Evolutionary conservation across 2,888 invertebrate genomes (phyloP).

Genomic region (Meliscaeva auricollis): DNA sequence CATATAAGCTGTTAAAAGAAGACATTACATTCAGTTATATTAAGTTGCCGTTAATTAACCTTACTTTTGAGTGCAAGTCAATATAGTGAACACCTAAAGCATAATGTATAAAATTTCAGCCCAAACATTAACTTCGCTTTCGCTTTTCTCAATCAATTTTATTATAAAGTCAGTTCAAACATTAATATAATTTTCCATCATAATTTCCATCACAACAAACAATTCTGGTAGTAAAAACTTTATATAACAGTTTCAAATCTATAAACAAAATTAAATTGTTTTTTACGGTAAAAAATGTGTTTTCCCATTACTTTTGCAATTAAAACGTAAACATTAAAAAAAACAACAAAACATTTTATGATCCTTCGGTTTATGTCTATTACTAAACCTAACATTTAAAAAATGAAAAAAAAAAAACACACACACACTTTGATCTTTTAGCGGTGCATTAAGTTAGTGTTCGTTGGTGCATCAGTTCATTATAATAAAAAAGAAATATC

Average conservation of each 20-base stretch:
- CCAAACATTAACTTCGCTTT: too few species aligned
- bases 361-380: not conserved
- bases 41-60: too few species aligned
- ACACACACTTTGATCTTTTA: constrained; percentile 8
- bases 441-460: constrained; percentile 1
- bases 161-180: not conserved
- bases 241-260: not conserved
- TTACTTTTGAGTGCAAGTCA: too few species aligned
- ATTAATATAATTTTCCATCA: too few species aligned
- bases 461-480: constrained; percentile 12
- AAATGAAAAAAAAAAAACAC: not conserved
- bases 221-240: not conserved
- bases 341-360: not conserved
- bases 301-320: not conserved
- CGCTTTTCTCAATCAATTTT: not conserved
- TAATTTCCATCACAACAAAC: not conserved
- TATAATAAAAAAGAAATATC: not conserved
- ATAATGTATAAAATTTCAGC: too few species aligned
- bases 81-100: too few species aligned
- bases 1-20: too few species aligned
- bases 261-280: not conserved
- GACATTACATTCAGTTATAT: too few species aligned
- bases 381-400: not conserved
- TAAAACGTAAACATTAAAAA: not conserved
- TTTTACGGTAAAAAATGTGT: not conserved